Evolutionary conservation across 2,888 invertebrate genomes (phyloP), one percentile per base, ranked within the genome.

Genomic region (Catocala fraxini): DNA sequence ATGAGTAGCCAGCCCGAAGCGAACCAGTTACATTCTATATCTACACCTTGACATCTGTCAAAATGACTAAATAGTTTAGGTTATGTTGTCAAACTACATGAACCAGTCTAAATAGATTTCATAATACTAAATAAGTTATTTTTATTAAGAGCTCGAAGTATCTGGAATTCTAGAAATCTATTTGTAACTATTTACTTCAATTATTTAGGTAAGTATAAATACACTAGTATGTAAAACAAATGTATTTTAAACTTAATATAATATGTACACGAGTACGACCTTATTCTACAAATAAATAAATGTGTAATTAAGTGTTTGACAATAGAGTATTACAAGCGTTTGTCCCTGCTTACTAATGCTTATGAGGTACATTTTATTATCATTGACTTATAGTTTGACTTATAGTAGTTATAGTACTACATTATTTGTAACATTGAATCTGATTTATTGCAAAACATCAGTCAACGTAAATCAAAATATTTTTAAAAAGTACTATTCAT

Each of bases 41-140:
- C n/a, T 48, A 12, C 45, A 53, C 77, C 75, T 77, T 78, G 79
- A 77, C 75, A 73, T 70, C 54, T 70, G 78, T 73, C 69, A 72
- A 73, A 71, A 65, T 13, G 25, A 47, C 12, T 51, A 0, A 41
- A 46, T 10, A 33, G 12, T 60, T 41, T 43, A 48, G 49, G 25
- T 43, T 39, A 39, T 39, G 35, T 6, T 39, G 35, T 39, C 35
- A 39, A 39, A 6, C 35, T 7, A 39, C 1, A 6, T 39, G 35
- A 34, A 15, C 25, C 25, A 25, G 25, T 25, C 3, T 25, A 25
- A 25, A 25, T 25, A 25, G 25, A 25, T 25, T 4, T 25, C 25
- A 1, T 25, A 25, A 25, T 25, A 15, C 15, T 0, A 25, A 25
- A 25, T 3, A 25, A 3, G 25, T 3, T 3, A 1, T 0, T 25